These are phyloP conservation scores for Eremobia ochroleuca DNA, from an alignment of 2,888 invertebrate genomes.

Conservation along the genomic window DNA sequence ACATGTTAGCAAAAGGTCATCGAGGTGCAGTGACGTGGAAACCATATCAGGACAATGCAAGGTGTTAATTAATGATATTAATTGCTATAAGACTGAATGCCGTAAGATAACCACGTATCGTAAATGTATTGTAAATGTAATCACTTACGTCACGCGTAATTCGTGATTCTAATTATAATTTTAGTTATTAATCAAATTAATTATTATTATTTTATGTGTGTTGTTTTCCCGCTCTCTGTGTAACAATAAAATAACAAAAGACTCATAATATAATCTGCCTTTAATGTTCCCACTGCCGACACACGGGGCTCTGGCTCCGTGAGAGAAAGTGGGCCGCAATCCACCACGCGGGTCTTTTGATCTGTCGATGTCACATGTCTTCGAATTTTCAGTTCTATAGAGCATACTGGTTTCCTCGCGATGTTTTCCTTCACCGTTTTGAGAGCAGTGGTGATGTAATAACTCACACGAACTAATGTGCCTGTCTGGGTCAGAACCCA, in stretches of 20 bases:
- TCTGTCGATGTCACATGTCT: not conserved
- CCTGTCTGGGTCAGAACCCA: not conserved
- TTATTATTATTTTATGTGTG: not conserved
- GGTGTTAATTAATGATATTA: conserved; percentile 51
- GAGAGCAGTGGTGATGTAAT: not conserved
- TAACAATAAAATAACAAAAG: not conserved
- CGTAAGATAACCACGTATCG: not conserved
- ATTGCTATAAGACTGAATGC: conserved; percentile 11
- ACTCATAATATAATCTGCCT: not conserved
- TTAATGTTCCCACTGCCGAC: not conserved
- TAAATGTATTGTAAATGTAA: conserved; percentile 12
- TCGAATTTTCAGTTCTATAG: not conserved
- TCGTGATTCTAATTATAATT: conserved; percentile 7
- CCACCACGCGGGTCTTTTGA: not conserved
- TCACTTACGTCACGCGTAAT: not conserved
- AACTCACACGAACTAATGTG: not conserved
- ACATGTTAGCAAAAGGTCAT: conserved; percentile 22
- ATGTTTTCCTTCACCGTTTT: not conserved
- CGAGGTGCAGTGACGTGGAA: not conserved
- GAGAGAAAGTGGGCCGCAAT: not conserved
- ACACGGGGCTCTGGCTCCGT: too few species aligned
- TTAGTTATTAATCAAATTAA: not conserved
- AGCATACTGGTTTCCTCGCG: not conserved
- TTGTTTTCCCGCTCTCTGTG: not conserved
- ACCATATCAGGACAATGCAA: conserved; percentile 24